Conservation (phyloP, 2,113 vertebrate genomes). For the Megalops atlanticus region DNA sequence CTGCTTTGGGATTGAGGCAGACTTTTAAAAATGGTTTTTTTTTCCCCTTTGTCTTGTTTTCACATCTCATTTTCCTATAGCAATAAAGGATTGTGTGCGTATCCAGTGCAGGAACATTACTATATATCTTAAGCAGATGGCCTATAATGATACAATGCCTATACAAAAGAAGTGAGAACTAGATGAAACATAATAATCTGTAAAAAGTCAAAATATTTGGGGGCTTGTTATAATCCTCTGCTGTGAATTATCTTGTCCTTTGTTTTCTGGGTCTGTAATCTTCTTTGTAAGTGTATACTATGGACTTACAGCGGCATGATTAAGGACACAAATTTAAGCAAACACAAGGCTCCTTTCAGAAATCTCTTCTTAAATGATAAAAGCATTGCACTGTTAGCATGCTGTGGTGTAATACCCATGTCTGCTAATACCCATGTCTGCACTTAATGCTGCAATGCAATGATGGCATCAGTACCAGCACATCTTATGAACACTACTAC, state of each 20-base stretch:
- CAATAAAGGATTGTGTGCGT: conserved; percentile 4
- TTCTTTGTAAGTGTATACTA: not conserved
- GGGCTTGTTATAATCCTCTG: conserved; percentile 22
- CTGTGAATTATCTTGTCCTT: conserved; percentile 15
- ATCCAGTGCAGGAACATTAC: not conserved
- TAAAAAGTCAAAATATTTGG: conserved; percentile 29
- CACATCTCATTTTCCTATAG: conserved; percentile 31
- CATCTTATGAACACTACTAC: not conserved
- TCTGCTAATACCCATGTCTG: not conserved
- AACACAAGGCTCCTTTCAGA: not conserved
- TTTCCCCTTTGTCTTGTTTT: conserved; percentile 5
- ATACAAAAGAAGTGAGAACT: conserved; percentile 6
- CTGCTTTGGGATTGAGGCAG: conserved; percentile 36
- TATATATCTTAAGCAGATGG: not conserved
- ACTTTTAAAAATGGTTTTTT: conserved; percentile 39
- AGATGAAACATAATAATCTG: conserved; percentile 20
- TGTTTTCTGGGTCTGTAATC: conserved; percentile 1
- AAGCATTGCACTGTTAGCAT: not conserved
- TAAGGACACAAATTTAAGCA: not conserved
- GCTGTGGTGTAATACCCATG: not conserved
- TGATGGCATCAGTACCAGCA: not conserved
- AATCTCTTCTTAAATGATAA: too few species aligned
- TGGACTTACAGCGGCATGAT: not conserved
- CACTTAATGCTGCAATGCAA: not conserved
- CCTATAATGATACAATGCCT: conserved; percentile 23